These are phyloP conservation scores for Mobula hypostoma DNA, from an alignment of 2,113 vertebrate species.

Conservation along the genomic window DNA sequence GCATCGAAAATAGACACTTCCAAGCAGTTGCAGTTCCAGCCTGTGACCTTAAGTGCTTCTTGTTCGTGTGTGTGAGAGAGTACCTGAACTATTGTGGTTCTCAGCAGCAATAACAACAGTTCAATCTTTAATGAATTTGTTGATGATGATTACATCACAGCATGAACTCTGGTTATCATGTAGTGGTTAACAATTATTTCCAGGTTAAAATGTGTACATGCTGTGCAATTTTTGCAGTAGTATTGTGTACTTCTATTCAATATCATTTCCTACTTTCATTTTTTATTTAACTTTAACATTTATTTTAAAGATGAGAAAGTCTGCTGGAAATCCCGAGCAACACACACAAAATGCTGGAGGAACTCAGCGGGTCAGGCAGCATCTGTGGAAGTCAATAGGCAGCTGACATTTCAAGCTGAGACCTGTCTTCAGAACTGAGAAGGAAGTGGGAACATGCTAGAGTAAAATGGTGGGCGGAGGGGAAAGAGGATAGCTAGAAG, in stretches of 20 bases:
- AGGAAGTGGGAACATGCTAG: no score
- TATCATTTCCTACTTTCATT: neutral
- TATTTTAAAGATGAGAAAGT: no score
- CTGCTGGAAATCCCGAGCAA: no score
- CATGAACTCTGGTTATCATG: neutral
- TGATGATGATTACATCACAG: neutral
- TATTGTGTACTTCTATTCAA: neutral
- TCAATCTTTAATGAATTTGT: neutral
- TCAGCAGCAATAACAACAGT: neutral
- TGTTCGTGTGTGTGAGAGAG: neutral
- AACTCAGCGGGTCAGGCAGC: no score
- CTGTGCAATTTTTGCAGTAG: neutral
- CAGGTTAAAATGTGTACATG: neutral
- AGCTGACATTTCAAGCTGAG: no score
- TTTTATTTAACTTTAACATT: no score
- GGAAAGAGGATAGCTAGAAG: no score
- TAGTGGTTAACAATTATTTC: neutral
- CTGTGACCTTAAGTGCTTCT: neutral
- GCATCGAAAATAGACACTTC: neutral
- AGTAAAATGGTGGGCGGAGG: no score
- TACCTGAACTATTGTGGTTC: neutral
- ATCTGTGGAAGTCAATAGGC: no score
- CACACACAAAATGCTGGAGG: no score
- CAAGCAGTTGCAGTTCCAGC: neutral
- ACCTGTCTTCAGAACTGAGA: no score